Base-by-base conservation (phyloP, 2,888 invertebrate genomes). In the Callosobruchus maculatus region DNA sequence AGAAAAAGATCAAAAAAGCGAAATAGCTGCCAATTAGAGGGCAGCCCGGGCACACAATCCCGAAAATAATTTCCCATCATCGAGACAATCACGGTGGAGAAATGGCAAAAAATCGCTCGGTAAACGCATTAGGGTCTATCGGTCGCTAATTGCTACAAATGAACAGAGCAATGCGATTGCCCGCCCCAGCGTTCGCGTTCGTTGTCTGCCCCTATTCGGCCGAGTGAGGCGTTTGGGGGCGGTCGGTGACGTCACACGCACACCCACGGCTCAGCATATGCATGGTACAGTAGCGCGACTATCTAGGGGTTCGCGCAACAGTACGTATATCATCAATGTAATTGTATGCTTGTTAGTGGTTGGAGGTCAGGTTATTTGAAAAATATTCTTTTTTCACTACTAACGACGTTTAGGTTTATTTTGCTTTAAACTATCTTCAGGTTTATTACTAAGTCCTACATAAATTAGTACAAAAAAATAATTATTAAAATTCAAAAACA, bases 81-180 rank as follows among this genome's bases (percentile, higher is more conserved):
- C 75, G 78, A 77, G 80, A 83, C 84, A 84, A 84, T 84, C 83
- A 82, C 82, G 82, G 81, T 76, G 75, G 77, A 76, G 79, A 80
- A 80, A 82, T 79, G 80, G 78, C 77, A 77, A 81, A 84, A 84
- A 84, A 81, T 82, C 79, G 81, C 77, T 77, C 81, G 78, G 78
- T 83, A 85, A 86, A 80, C 79, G 82, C 82, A 82, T 85, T 85
- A 81, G 81, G 82, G 78, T 78, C 82, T 82, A 83, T 84, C 84
- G 78, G 81, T 81, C 82, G 82, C 83, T 86, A 86, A 86, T 86
- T 86, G 85, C 85, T 83, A 80, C 84, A 84, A 85, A 85, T 85
- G 86, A 85, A 85, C 84, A 83, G 78, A 80, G 83, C 83, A 83
- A 85, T 85, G 79, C 80, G 82, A 86, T 86, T 85, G 84, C 82